Evolutionary conservation across 2,797 vertebrate genomes (phyloP), one percentile per base, ranked within the genome.

Genomic region (Tapirus indicus): DNA sequence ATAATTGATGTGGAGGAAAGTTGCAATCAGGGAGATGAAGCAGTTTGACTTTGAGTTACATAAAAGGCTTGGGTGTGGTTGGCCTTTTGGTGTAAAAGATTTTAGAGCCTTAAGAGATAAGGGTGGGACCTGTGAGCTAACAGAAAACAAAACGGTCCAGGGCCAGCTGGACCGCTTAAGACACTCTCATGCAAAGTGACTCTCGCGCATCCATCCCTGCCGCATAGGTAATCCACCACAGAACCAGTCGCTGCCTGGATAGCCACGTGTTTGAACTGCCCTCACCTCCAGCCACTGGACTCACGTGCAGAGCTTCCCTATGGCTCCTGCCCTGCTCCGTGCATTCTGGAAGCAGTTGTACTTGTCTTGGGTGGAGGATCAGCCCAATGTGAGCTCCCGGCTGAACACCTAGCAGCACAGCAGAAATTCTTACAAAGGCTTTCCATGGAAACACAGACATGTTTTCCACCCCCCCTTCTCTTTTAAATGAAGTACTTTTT

Each of bases 401-500:
- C 84, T 68, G 6, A 54, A 58, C 66, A 54, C 27, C 35, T 7
- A 16, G 29, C 54, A 9, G 35, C 38, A 66, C 27, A 49, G 23
- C n/a, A 17, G 80, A 75, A 83, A n/a, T 41, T 8, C 84, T 86
- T 27, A 38, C 64, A 29, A 38, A 71, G 68, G 12, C 62, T 75
- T 91, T 41, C 86, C 44, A 5, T 23, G 44, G 80, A 94, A 88
- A 35, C 16, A 5, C 32, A 17, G 68, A 18, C 38, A 0, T 54
- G 47, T 64, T 72, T 80, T n/a, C 83, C 72, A 88, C 1, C 35
- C 25, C 21, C 12, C 21, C 32, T 78, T 91, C 52, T 78, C 58
- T 64, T 89, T 66, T 54, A 84, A 94, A 56, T 87, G 47, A 66
- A 71, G 25, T 84, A 2, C 44, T 85, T 77, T 89, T 88, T 68